These are phyloP conservation scores for Rapana venosa DNA, from an alignment of 2,888 invertebrate species.

Conservation along the genomic window DNA sequence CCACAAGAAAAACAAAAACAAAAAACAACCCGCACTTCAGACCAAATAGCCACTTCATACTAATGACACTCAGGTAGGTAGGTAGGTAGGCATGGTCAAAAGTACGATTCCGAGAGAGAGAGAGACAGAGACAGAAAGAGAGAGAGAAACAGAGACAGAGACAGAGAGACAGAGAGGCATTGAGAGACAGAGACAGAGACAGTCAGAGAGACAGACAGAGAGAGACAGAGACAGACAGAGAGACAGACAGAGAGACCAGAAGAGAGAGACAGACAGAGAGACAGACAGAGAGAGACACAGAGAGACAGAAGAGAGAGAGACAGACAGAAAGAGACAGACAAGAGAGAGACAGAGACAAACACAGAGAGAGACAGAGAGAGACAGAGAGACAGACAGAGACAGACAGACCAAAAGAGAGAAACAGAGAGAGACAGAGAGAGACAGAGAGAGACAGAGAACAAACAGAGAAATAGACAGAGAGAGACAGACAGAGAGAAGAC, in stretches of 20 bases:
- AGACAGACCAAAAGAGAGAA: not conserved
- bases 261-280: not conserved
- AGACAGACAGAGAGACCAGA: not conserved
- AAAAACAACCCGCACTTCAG: no score
- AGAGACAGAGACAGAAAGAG: not conserved
- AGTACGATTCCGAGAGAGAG: no score
- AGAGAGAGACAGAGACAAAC: not conserved
- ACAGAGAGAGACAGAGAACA: not conserved
- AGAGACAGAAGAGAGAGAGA: not conserved
- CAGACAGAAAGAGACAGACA: not conserved
- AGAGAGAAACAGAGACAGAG: not conserved
- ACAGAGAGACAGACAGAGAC: not conserved
- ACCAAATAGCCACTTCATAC: no score
- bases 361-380: conserved; percentile 9
- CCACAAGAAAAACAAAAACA: no score
- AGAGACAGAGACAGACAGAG: not conserved
- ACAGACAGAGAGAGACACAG: not conserved
- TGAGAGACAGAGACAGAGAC: not conserved
- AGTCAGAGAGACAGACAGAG: not conserved
- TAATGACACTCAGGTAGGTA: no score
- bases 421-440: not conserved
- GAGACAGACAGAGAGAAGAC: not conserved
- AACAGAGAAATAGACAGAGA: not conserved
- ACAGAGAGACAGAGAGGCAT: not conserved
- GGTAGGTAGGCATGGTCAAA: no score